phyloP scores from a whole-genome alignment of 2,797 vertebrate genomes.

The Smutsia gigantea region DNA sequence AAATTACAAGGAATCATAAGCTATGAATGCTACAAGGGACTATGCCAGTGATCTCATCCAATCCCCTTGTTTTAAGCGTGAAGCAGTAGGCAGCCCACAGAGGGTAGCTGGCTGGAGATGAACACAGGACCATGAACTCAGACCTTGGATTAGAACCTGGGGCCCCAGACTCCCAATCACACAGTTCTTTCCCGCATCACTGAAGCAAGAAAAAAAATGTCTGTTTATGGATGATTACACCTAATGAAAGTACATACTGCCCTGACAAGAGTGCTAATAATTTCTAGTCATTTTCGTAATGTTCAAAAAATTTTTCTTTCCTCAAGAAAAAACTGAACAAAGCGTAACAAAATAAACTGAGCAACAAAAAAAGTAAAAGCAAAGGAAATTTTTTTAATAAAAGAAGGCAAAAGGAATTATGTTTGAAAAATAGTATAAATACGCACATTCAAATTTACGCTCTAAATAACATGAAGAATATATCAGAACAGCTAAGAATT shows the following conservation, averaged over 20 bases:
- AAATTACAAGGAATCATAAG: background rate
- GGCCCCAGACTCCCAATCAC: background rate
- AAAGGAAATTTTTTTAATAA: background rate
- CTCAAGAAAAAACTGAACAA: background rate
- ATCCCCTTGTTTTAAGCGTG: background rate
- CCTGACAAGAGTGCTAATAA: background rate
- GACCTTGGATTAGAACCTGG: background rate
- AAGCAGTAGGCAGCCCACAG: background rate
- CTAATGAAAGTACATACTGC: background rate
- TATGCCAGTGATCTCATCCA: background rate
- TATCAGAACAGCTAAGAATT: background rate
- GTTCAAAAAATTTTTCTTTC: background rate
- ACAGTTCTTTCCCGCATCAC: background rate
- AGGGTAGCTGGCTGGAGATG: background rate
- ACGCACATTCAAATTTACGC: background rate
- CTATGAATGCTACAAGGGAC: background rate
- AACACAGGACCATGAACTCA: conserved; percentile 49
- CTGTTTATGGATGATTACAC: background rate
- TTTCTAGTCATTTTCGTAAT: background rate
- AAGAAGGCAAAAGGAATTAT: background rate
- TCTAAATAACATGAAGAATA: conserved; percentile 1
- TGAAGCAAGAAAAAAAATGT: background rate
- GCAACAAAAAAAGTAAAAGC: background rate
- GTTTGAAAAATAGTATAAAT: background rate
- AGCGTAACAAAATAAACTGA: background rate